Percentiles rank a stretch among this genome's conserved stretches.
phyloP scores from a whole-genome alignment of 2,888 invertebrate genomes.

The Netelia virgata region DNA sequence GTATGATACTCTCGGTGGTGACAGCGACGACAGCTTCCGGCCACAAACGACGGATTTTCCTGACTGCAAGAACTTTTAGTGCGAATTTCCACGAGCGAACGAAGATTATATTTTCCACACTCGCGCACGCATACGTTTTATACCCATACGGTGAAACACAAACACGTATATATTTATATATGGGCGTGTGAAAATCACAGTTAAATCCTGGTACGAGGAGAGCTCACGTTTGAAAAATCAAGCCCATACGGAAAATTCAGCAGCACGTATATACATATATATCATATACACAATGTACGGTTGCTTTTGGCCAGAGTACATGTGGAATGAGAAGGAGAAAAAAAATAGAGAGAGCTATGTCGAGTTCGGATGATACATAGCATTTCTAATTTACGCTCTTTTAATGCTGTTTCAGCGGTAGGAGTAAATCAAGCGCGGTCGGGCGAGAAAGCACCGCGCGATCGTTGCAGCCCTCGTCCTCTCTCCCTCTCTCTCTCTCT shows the following conservation, averaged over 20 bases:
- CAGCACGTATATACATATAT: not conserved
- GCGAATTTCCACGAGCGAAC: not conserved
- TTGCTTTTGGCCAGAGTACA: slow-evolving; percentile 37
- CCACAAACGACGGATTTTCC: not conserved
- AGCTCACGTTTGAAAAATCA: slow-evolving; percentile 11
- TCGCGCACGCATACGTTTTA: not conserved
- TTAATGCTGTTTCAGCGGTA: slow-evolving; percentile 70
- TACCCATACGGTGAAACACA: too few relatives aligned
- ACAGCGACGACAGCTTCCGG: not conserved
- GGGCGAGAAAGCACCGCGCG: slow-evolving; percentile 45
- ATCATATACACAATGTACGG: not conserved
- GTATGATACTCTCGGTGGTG: not conserved
- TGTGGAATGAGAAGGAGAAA: not conserved
- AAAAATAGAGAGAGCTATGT: not conserved
- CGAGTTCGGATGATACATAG: slow-evolving; percentile 65
- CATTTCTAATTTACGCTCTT: slow-evolving; percentile 69
- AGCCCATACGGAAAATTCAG: slow-evolving; percentile 8
- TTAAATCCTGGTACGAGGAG: slow-evolving; percentile 7
- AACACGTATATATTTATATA: not conserved
- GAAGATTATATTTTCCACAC: not conserved
- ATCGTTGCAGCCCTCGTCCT: slow-evolving; percentile 48
- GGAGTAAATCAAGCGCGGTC: slow-evolving; percentile 61
- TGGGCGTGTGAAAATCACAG: not conserved
- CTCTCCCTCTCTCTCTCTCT: not conserved
- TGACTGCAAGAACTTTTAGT: not conserved